Base-by-base conservation (phyloP, 2,113 vertebrate genomes). In the Falco punctatus region DNA sequence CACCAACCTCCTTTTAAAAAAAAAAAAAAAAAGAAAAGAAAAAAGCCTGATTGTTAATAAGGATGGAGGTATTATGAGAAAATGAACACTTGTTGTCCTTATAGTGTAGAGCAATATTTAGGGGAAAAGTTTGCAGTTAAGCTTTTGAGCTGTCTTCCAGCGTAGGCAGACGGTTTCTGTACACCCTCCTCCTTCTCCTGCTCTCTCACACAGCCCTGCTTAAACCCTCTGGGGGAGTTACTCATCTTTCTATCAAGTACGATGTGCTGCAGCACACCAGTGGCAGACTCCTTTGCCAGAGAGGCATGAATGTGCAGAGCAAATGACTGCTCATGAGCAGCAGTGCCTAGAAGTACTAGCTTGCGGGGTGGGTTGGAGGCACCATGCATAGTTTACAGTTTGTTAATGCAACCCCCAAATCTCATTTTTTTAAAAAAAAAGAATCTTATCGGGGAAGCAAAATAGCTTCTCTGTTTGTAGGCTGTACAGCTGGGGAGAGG, bases 1-100 rank as follows among this genome's bases (percentile, higher is more conserved):
- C 91, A 94, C 96, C 72, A 88, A 81, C 66, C 83, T 95, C 84
- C 62, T 94, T 87, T 30, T 10, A 30, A 55, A 81, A 44, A 73
- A 74, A 61, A 58, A n/a, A 42, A 52, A 70, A 73, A 35, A 46
- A 58, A 42, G 48, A 66, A 73, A 35, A 46, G 42, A 15, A 88
- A 42, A n/a, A 40, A 51, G 13, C 65, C 70, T 82, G 62, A 91
- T 95, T 94, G 92, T 96, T 97, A 90, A 89, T 90, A 89, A 93
- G 96, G 71, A 61, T 72, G 81, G 86, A 79, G 87, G 62, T 57
- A 58, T 75, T 66, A 61, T 15, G 48, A 95, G 87, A 78, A 93
- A 93, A 75, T 0, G 55, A 86, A 54, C 59, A 71, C 75, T 95
- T 97, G 70, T 96, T 95, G 74, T 86, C 66, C 51, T 64, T 38